A percentile compares a stretch with the other conserved stretches of the same genome.
Evolutionary conservation across 2,113 vertebrate species (phyloP).

Genomic region (Elephantulus edwardii): DNA sequence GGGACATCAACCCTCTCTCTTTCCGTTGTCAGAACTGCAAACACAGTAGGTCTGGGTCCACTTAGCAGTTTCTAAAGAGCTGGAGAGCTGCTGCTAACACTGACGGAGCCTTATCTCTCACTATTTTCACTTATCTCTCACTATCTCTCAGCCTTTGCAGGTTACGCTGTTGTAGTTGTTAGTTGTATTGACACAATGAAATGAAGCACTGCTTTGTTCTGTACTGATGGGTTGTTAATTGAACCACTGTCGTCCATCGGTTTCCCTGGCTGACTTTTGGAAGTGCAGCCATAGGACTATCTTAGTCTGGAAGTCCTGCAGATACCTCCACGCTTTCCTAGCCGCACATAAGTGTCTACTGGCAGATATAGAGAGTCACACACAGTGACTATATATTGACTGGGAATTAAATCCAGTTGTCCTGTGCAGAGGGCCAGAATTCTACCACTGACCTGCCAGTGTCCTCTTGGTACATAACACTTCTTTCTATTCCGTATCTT

Average conservation of each 20-base stretch:
- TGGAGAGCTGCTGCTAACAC: accelerated
- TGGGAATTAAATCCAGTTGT: not conserved
- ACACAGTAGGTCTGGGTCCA: not conserved
- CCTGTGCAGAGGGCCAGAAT: not conserved
- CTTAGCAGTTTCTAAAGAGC: not conserved
- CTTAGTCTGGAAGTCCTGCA: not conserved
- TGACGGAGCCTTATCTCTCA: too few relatives aligned
- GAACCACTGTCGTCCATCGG: not conserved
- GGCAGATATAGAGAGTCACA: not conserved
- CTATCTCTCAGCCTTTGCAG: accelerated
- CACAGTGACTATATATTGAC: not conserved
- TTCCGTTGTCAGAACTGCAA: too few relatives aligned
- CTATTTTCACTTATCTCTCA: not conserved
- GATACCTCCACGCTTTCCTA: not conserved
- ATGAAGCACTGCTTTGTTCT: not conserved
- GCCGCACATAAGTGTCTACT: not conserved
- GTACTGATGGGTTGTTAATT: not conserved
- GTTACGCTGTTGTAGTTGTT: not conserved
- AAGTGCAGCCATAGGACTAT: not conserved
- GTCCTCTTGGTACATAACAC: not conserved
- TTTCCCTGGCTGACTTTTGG: not conserved
- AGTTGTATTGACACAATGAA: not conserved
- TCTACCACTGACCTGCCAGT: not conserved
- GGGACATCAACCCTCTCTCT: not conserved
- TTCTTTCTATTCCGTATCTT: not conserved